Base-by-base conservation (phyloP, 1,140 invertebrate species). In the Meteorus sp. region DNA sequence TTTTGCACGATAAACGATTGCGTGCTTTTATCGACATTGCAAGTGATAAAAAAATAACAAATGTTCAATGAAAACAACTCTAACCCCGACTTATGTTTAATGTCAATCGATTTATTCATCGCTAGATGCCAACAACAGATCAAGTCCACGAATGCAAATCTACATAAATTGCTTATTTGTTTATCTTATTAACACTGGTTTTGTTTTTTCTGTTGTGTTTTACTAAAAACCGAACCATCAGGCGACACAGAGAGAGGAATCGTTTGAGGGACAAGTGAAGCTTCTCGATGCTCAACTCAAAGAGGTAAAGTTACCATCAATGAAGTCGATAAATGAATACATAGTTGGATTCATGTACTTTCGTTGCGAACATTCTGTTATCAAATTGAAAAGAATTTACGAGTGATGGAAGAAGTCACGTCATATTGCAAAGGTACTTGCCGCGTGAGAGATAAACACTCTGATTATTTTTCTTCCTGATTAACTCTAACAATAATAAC, bases 201-300 rank as follows among this genome's bases (percentile, higher is more conserved):
- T 73, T 72, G 44, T 61, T 64, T 61, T 66, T 33, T 51, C 69
- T 70, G 55, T 65, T 61, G 57, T 66, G 66, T 71, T 70, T 70
- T 62, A 74, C 65, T 73, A 74, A 70, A 73, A 67, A 73, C 64
- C n/a, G n/a, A n/a, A n/a, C n/a, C n/a, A n/a, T n/a, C 82, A 96
- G 94, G 93, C 94, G 71, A 95, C 92, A 74, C 92, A 96, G 84
- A 92, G 95, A 83, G 96, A 98, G 85, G 95, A 98, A 83, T 90
- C 90, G 65, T 97, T 93, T 82, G 93, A 95, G 78, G 88, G 89
- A 74, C 93, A 95, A 82, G 93, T 97, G 70, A 94, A 95, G 84
- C 86, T 92, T 74, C 85, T 97, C 78, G 89, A 93, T 77, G 87
- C 88, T 78, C 89, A 94, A 81, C 88, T 98, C 67, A 94, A 93